Evolutionary conservation across 1,140 invertebrate genomes (phyloP).

Genomic region (Neelides sp.): DNA sequence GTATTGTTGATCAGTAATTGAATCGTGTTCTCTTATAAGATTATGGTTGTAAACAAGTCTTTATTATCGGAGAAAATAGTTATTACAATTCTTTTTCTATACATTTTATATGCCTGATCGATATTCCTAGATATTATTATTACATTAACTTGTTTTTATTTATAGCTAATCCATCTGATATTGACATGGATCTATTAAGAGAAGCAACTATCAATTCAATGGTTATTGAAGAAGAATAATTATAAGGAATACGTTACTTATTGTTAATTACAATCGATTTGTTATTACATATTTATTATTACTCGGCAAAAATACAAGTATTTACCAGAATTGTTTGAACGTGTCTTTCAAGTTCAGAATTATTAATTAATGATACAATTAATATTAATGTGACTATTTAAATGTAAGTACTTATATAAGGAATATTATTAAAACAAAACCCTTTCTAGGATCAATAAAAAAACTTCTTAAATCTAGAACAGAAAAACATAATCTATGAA

Average conservation of each 20-base stretch:
- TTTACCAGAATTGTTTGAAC: too few relatives aligned
- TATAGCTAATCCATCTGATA: constrained; percentile 30
- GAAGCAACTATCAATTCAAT: constrained; percentile 32
- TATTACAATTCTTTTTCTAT: not conserved
- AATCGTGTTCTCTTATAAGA: not conserved
- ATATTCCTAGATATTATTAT: not conserved
- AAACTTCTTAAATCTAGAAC: too few relatives aligned
- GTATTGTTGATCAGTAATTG: too few relatives aligned
- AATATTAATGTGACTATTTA: too few relatives aligned
- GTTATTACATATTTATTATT: not conserved
- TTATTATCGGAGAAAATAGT: not conserved
- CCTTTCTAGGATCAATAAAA: too few relatives aligned
- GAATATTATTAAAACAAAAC: too few relatives aligned
- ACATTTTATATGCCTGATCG: not conserved
- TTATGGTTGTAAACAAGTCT: not conserved
- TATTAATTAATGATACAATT: too few relatives aligned
- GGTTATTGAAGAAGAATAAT: constrained; percentile 10
- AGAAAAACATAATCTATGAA: too few relatives aligned
- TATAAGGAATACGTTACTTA: too few relatives aligned
- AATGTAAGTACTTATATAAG: too few relatives aligned
- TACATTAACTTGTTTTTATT: constrained; percentile 8
- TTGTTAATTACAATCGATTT: too few relatives aligned
- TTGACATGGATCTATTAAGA: constrained; percentile 32
- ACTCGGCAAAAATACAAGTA: not conserved
- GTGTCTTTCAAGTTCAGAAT: too few relatives aligned